These are phyloP conservation scores for Argyrosomus regius DNA, from an alignment of 2,797 vertebrate genomes.

Conservation along the genomic window DNA sequence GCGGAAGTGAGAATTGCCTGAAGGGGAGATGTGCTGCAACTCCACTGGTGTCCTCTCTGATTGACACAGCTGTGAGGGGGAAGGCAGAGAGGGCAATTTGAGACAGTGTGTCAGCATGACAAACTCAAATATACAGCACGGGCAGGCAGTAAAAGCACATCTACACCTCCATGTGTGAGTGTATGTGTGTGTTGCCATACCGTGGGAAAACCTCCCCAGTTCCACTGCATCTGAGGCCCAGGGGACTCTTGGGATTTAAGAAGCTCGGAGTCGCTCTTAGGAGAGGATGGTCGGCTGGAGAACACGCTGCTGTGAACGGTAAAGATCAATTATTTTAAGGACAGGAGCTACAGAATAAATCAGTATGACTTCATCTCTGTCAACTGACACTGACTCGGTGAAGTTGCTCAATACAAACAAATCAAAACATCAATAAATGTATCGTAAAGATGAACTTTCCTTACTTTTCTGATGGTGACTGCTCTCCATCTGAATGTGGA, in stretches of 20 bases:
- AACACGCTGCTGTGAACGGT: constrained; percentile 70
- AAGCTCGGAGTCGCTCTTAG: constrained; percentile 96
- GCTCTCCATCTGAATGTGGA: constrained; percentile 90
- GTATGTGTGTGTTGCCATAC: constrained; percentile 70
- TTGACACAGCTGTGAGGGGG: constrained; percentile 73
- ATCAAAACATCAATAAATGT: background rate
- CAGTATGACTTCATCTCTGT: background rate
- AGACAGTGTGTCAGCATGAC: constrained; percentile 6
- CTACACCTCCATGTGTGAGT: background rate
- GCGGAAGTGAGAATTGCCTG: constrained; percentile 78
- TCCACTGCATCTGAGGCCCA: constrained; percentile 92
- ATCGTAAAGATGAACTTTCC: background rate
- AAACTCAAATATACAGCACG: background rate
- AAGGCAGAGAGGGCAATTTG: constrained; percentile 13
- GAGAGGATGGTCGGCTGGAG: constrained; percentile 78
- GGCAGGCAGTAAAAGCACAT: background rate
- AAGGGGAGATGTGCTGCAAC: constrained; percentile 43
- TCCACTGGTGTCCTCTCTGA: constrained; percentile 72
- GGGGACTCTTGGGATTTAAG: constrained; percentile 83
- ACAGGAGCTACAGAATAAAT: background rate
- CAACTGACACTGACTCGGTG: background rate
- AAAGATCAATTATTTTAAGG: background rate
- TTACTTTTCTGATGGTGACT: constrained; percentile 77
- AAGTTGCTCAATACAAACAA: constrained; percentile 7
- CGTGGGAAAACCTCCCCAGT: constrained; percentile 94